Evolutionary conservation across 2,797 vertebrate species (phyloP), one percentile per base, ranked within the genome.

Genomic region (Ctenopoma multispine): DNA sequence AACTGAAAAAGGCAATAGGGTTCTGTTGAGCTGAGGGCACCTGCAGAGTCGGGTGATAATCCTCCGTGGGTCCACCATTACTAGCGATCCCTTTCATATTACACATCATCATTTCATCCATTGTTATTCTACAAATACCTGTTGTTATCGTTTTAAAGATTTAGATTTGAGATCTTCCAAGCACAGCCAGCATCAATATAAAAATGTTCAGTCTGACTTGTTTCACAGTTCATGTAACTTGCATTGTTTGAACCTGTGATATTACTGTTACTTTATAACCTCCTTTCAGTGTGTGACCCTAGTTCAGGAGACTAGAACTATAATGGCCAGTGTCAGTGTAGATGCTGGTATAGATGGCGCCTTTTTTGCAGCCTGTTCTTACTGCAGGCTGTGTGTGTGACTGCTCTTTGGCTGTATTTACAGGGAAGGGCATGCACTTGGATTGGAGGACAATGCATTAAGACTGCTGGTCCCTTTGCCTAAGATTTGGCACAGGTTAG

Each of bases 401-500:
- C 60, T 86, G 75, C 79, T 66, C 77, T 65, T 72, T 7, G 74
- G 76, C 64, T 44, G 24, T 34, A 74, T 75, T 85, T 63, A 73
- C 75, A 62, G 65, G 82, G 80, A 89, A 80, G 73, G 75, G 80
- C 77, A 79, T 54, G 73, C 72, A 80, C 85, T 77, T 49, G 69
- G 72, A 62, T 53, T 29, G 84, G 82, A 87, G 84, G 87, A 89
- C 86, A 88, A 85, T 80, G 81, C 62, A 51, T 69, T 77, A 75
- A 86, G 87, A 89, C 85, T 77, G 84, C 87, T 75, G 80, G 83
- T 91, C 88, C 86, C 84, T 71, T 73, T 84, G 85, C 85, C 79
- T 92, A 91, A 89, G 90, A 88, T 90, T 94, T 95, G 94, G 94
- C 94, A 90, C 92, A 92, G 93, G 92, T 93, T 94, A 94, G 50